Conservation (phyloP, 2,797 vertebrate genomes). For the Pygocentrus nattereri region DNA sequence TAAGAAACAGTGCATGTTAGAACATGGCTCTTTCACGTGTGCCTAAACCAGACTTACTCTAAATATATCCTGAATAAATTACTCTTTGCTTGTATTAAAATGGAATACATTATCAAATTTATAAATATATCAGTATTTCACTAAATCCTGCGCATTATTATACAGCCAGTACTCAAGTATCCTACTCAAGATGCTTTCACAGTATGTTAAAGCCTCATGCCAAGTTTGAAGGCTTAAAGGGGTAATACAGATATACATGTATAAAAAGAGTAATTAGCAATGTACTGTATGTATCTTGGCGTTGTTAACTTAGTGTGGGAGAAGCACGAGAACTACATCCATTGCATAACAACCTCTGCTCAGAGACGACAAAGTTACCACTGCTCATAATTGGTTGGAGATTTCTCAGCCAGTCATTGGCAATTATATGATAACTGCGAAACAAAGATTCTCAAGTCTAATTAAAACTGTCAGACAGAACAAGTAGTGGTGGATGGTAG, state of each 20-base stretch:
- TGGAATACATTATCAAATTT: too few species aligned
- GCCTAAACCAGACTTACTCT: too few species aligned
- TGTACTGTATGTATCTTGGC: neutral
- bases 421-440: conserved; percentile 29
- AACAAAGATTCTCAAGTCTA: conserved; percentile 29
- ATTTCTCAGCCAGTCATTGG: conserved; percentile 18
- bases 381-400: conserved; percentile 12
- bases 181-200: neutral
- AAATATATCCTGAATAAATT: too few species aligned
- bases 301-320: conserved; percentile 11
- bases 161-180: neutral
- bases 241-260: neutral
- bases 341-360: conserved; percentile 16
- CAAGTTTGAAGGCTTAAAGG: neutral
- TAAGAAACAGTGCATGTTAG: too few species aligned
- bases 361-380: neutral
- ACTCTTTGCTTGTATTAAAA: too few species aligned
- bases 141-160: neutral
- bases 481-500: conserved; percentile 2
- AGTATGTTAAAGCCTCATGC: neutral
- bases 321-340: neutral
- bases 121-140: too few species aligned
- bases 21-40: too few species aligned
- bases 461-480: conserved; percentile 28
- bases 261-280: conserved; percentile 1